Evolutionary conservation across 1,140 invertebrate genomes (phyloP).

Genomic region (Nylanderia fulva): DNA sequence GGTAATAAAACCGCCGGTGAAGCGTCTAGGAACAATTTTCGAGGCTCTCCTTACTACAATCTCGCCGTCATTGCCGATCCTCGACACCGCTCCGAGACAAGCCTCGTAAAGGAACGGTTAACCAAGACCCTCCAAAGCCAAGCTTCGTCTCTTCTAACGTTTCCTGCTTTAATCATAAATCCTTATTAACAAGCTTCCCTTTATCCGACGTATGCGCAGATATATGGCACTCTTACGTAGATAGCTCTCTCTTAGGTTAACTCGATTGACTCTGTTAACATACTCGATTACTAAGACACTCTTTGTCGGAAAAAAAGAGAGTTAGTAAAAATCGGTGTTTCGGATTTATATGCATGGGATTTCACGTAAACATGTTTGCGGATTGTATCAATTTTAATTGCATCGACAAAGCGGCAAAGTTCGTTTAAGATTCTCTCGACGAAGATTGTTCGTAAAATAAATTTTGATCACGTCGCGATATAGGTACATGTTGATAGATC

Average conservation of each 20-base stretch:
- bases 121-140: slow-evolving; percentile 53
- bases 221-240: background rate
- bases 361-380: background rate
- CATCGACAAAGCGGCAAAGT: background rate
- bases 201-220: background rate
- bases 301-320: background rate
- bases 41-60: slow-evolving; percentile 29
- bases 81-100: slow-evolving; percentile 33
- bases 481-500: background rate
- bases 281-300: background rate
- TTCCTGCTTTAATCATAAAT: slow-evolving; percentile 72
- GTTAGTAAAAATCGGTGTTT: background rate
- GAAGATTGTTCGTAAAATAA: slow-evolving; percentile 23
- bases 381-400: background rate
- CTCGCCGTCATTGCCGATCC: background rate
- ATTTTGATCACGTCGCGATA: slow-evolving; percentile 22
- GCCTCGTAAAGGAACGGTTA: slow-evolving; percentile 56
- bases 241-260: background rate
- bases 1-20: slow-evolving; percentile 25
- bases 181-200: slow-evolving; percentile 71
- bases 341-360: background rate
- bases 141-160: slow-evolving; percentile 56
- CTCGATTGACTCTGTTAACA: background rate
- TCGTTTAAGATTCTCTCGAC: background rate
- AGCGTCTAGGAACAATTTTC: slow-evolving; percentile 51